Base-by-base conservation (phyloP, 2,797 vertebrate species). In the Etheostoma nigrum region DNA sequence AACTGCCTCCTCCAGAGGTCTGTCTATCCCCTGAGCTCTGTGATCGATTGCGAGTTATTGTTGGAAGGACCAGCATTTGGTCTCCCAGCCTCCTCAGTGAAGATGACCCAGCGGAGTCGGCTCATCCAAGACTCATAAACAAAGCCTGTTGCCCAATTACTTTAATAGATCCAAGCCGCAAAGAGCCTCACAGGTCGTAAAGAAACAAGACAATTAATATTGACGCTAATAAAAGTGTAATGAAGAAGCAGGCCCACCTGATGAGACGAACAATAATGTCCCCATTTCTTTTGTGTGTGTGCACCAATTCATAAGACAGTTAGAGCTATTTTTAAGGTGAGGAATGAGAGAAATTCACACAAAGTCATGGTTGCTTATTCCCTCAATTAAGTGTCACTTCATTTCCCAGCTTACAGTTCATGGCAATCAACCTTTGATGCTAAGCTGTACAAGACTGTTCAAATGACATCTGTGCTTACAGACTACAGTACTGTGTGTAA, bases 61-160 rank as follows among this genome's bases (percentile, higher is more conserved):
- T 52, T 11, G 40, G 63, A 59, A 78, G 23, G 21, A 45, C 67
- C 40, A 36, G 66, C 45, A 16, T 83, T 79, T 44, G 72, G 72
- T 75, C 81, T 80, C 71, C 25, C 19, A 23, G 87, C 76, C 75
- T 59, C 86, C 75, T 3, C 48, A 4, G 60, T 58, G 82, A 47
- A 62, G 15, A 57, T 45, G 75, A 74, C 78, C 70, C 67, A 19
- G 30, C 1, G 6, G 64, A 68, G 74, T 61, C 66, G 2, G 67
- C 88, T 89, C 89, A 77, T 88, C 81, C 80, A 75, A 74, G 79
- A 68, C 74, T 77, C 88, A 88, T 92, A 91, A 92, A 93, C 88
- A 88, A 86, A 81, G 66, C 81, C 83, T 66, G 66, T 42, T 63
- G 75, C 78, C 74, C 85, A 89, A 91, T 92, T 89, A 90, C 78